Evolutionary conservation across 2,888 invertebrate species (phyloP), one percentile per base, ranked within the genome.

Genomic region (Orthosia incerta): DNA sequence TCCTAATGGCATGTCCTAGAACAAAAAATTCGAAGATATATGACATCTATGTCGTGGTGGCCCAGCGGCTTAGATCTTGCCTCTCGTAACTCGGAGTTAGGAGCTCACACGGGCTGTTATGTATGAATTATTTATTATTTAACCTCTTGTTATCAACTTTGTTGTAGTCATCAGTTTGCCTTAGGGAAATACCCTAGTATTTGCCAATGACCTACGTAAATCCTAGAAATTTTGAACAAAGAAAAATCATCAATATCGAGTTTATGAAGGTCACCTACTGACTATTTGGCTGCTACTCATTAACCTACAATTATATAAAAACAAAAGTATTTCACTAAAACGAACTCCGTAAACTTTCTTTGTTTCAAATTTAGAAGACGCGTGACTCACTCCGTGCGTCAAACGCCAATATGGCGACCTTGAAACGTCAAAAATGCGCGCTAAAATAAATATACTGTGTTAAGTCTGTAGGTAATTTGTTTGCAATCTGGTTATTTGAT

Each of bases 391-490:
- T 53, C 59, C 87, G 90, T 91, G 89, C 93, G 92, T 90, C 90
- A 92, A 90, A 84, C 72, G 83, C 73, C 84, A 91, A 91, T 74
- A 90, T 91, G 89, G 89, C 89, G 88, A 65, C 92, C 90, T 91
- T 92, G 89, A 86, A 76, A 74, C 82, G 93, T 92, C 92, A 91
- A 91, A 93, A 88, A 89, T 85, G 82, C 83, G 89, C 90, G 90
- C 87, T 88, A 86, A 89, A 76, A 70, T 86, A 82, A 65, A 62
- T 79, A 67, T 56, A 71, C 55, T 15, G 53, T 50, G 73, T 53
- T 20, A 26, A 62, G 56, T 80, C 5, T 64, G 79, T 75, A 39
- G 39, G 39, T 39, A 66, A 67, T 73, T 71, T 56, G 63, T 73
- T 56, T 63, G 72, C 66, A 68, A 59, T 65, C 50, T 71, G 18